phyloP scores from a whole-genome alignment of 2,888 invertebrate genomes.

The Pycnomerus fuliginosus region DNA sequence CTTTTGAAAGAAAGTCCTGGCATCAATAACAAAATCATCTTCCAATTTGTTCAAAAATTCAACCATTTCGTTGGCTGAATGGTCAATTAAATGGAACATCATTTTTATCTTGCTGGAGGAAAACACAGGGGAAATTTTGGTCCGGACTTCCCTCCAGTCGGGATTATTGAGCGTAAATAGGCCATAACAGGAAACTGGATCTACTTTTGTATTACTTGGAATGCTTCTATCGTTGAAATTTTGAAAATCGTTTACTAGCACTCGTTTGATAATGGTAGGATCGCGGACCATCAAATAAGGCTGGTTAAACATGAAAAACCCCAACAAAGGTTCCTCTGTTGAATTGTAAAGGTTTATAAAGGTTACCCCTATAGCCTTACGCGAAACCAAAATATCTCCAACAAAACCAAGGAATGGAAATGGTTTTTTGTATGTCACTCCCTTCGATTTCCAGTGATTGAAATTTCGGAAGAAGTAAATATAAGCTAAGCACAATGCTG shows the following conservation, averaged over 20 bases:
- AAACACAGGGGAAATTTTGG: constrained; percentile 39
- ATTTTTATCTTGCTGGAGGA: constrained; percentile 39
- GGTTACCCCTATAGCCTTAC: constrained; percentile 18
- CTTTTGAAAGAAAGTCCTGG: constrained; percentile 14
- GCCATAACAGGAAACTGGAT: constrained; percentile 22
- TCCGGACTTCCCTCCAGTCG: constrained; percentile 23
- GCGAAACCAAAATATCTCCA: constrained; percentile 13
- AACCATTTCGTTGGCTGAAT: constrained; percentile 33
- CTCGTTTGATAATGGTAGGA: constrained; percentile 18
- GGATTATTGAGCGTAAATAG: constrained; percentile 26
- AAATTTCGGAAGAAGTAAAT: constrained; percentile 44
- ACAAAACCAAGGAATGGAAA: constrained; percentile 47
- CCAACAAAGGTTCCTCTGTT: constrained; percentile 12
- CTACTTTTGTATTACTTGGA: constrained; percentile 18
- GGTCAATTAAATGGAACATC: constrained; percentile 39
- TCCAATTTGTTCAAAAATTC: constrained; percentile 29
- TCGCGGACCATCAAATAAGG: constrained; percentile 22
- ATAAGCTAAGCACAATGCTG: too few relatives aligned
- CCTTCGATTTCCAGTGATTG: constrained; percentile 51
- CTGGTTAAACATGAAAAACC: constrained; percentile 20
- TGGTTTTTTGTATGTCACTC: constrained; percentile 48
- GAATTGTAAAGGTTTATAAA: constrained; percentile 8
- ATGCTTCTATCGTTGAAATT: constrained; percentile 22
- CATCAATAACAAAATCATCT: constrained; percentile 7
- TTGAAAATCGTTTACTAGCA: constrained; percentile 25